Evolutionary conservation across 1,140 invertebrate genomes (phyloP), one percentile per base, ranked within the genome.

Genomic region (Drosophila simulans): DNA sequence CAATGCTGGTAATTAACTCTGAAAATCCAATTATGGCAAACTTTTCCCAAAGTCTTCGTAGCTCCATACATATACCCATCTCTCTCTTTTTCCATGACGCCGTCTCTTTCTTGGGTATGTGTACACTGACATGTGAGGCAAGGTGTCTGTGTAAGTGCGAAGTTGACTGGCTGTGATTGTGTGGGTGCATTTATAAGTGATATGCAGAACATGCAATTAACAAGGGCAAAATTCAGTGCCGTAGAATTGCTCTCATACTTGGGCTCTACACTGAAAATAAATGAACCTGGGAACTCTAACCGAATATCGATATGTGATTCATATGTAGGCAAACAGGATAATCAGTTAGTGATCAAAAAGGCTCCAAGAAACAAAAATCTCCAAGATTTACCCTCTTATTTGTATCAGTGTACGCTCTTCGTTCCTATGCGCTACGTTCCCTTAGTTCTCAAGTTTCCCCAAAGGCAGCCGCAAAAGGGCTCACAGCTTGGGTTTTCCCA

Each of bases 121-220:
- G 35, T 53, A 8, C 22, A 8, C 22, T 64, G 53, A 34, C 62
- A 53, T 52, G 63, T 59, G 52, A 31, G 71, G 57, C 68, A 35
- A 53, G 71, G 68, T 82, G 39, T 56, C 35, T 53, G 64, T 52
- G 49, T 42, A 60, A 70, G 78, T 81, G 71, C 56, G 77, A 59
- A 79, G 63, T 63, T 49, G 53, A 39, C 31, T 37, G n/a, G 17
- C 8, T 34, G 15, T 13, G 60, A 37, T 25, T 59, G 49, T 49
- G 81, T 71, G 65, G 65, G 78, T 82, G 78, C 82, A 86, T 82
- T 86, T 88, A 85, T 85, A 90, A 90, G 86, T 90, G 81, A 90
- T 90, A 86, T 90, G 82, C 88, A 90, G 86, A 90, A 80, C 82
- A 90, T 90, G 88, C 88, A 90, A 90, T 90, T 90, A 90, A 90